Percentiles rank a stretch among this genome's conserved stretches.
Evolutionary conservation across 2,888 invertebrate genomes (phyloP).

Genomic region (Ceraclea dissimilis): DNA sequence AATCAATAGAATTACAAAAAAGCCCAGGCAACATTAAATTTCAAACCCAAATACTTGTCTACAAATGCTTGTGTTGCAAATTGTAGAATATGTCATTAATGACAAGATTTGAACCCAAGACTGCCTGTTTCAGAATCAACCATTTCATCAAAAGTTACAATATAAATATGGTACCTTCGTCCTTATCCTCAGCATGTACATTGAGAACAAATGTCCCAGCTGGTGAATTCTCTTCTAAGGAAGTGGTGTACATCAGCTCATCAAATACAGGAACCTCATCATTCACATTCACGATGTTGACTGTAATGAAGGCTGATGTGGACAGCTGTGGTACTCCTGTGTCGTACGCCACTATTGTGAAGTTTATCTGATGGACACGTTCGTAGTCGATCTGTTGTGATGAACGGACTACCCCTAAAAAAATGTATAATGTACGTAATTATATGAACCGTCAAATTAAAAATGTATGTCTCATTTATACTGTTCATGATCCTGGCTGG

Average conservation of each 20-base stretch:
- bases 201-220: conserved; percentile 64
- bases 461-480: neutral
- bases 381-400: conserved; percentile 80
- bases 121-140: no score
- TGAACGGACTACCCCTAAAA: conserved; percentile 65
- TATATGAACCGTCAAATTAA: conserved; percentile 5
- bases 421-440: no score
- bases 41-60: no score
- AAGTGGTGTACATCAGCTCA: conserved; percentile 58
- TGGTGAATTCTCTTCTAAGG: conserved; percentile 68
- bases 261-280: conserved; percentile 80
- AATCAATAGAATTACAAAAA: no score
- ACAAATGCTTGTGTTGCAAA: no score
- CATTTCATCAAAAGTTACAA: no score
- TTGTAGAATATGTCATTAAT: no score
- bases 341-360: conserved; percentile 77
- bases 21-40: no score
- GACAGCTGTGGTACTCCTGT: conserved; percentile 80
- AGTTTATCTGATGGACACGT: conserved; percentile 62
- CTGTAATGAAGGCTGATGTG: conserved; percentile 66
- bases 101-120: no score
- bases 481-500: neutral
- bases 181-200: conserved; percentile 70
- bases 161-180: no score
- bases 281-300: conserved; percentile 75